Evolutionary conservation across 2,888 invertebrate species (phyloP), one percentile per base, ranked within the genome.

Genomic region (Dicranocentrus wangi): DNA sequence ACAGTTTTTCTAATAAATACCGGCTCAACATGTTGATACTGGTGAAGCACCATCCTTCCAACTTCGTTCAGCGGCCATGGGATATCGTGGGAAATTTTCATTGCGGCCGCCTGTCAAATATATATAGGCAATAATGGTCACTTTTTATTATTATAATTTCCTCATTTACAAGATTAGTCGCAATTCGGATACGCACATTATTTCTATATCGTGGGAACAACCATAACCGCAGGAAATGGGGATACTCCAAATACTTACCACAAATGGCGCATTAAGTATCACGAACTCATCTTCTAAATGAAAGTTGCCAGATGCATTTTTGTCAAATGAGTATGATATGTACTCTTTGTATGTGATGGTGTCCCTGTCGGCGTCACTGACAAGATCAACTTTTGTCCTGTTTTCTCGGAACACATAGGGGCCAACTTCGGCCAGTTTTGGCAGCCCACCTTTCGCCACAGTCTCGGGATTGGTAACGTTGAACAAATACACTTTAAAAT

Each of bases 391-490:
- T 58, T 79, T 79, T 1, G 65, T 72, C 23, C 66, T 53, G 7
- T 79, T 79, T 39, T 79, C 71, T 10, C 15, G 58, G 17, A 79
- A 84, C n/a, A 81, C 82, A 39, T 76, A 84, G 2, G 84, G 84
- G 0, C 84, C 84, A 13, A 82, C 1, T 68, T 84, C 79, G 7
- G 70, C 21, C 1, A 84, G 53, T 17, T 70, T 70, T 0, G 84
- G 84, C 19, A 43, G n/a, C 15, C 21, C 42, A 21, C 84, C 84
- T 21, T 8, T 23, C 3, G 42, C 19, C 0, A 84, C 69, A 21
- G 82, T 72, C 5, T 79, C 51, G 3, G 84, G 69, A 68, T 84
- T 84, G 8, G 84, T 81, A 10, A 84, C 81, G 61, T 84, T 82
- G 32, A 79, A 84, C 27, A 82, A 5, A 32, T 79, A 79, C n/a